Evolutionary conservation across 2,113 vertebrate species (phyloP).

Genomic region (Amblyopsis rosae): DNA sequence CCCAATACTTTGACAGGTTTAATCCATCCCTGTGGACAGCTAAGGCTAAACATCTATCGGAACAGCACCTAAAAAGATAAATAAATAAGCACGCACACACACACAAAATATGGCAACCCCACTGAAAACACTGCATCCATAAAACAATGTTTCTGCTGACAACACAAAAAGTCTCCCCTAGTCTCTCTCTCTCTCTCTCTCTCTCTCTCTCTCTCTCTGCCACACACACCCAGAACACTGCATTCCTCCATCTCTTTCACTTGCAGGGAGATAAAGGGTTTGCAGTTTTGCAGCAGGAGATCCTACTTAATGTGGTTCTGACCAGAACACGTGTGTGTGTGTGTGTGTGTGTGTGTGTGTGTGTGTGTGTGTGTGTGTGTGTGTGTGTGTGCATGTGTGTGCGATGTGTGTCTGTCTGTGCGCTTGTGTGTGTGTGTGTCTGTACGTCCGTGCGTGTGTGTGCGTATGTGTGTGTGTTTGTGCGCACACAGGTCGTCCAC

Average conservation of each 20-base stretch:
- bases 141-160: constrained; percentile 73
- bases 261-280: background rate
- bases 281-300: constrained; percentile 43
- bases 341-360: background rate
- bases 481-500: too few species aligned
- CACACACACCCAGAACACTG: background rate
- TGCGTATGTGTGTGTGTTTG: too few species aligned
- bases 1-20: constrained; percentile 54
- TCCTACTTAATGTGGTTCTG: constrained; percentile 6
- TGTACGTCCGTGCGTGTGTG: too few species aligned
- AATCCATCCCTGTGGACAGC: constrained; percentile 69
- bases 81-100: background rate
- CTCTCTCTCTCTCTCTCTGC: background rate
- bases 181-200: background rate
- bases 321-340: background rate
- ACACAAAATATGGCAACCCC: constrained; percentile 34
- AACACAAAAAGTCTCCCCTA: constrained; percentile 53
- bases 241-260: constrained; percentile 14
- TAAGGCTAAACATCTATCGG: constrained; percentile 60
- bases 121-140: constrained; percentile 60
- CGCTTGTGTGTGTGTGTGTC: too few species aligned
- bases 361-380: too few species aligned
- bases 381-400: too few species aligned
- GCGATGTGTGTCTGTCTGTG: too few species aligned
- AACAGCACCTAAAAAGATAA: constrained; percentile 14